phyloP scores from a whole-genome alignment of 2,797 vertebrate genomes.

The Geotrypetes seraphini region DNA sequence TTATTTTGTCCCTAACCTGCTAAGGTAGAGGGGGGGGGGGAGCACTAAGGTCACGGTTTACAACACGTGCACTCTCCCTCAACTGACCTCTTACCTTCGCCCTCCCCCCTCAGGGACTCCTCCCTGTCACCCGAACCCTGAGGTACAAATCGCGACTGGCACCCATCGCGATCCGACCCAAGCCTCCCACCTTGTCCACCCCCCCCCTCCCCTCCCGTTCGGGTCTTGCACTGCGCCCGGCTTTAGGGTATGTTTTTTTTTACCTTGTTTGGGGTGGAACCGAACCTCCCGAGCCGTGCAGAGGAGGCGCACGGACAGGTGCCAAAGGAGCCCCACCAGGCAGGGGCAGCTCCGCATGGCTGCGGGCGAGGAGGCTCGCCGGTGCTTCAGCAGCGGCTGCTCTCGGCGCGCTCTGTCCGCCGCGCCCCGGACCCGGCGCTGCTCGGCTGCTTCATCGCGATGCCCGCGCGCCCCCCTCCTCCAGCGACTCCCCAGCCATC shows the following conservation, averaged over 20 bases:
- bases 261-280: slow-evolving; percentile 88
- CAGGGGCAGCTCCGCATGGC: slow-evolving; percentile 76
- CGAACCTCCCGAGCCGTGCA: slow-evolving; percentile 53
- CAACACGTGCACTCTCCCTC: too few species aligned
- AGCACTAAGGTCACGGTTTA: too few species aligned
- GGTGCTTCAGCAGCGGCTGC: slow-evolving; percentile 36
- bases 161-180: too few species aligned
- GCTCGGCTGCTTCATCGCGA: slow-evolving; percentile 18
- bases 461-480: too few species aligned
- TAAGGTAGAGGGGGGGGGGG: too few species aligned
- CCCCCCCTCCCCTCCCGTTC: not conserved
- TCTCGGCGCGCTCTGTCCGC: slow-evolving; percentile 1
- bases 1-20: too few species aligned
- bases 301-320: slow-evolving; percentile 66
- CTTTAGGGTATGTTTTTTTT: not conserved
- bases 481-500: too few species aligned
- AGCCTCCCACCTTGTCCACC: too few species aligned
- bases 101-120: not conserved
- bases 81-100: too few species aligned
- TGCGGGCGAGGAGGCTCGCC: slow-evolving; percentile 28
- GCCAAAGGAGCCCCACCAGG: slow-evolving; percentile 73
- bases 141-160: too few species aligned
- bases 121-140: not conserved
- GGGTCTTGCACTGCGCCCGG: not conserved
- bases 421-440: not conserved